A percentile compares a stretch with the other conserved stretches of the same genome.
phyloP scores from a whole-genome alignment of 2,113 vertebrate species.

The Pluvialis apricaria region DNA sequence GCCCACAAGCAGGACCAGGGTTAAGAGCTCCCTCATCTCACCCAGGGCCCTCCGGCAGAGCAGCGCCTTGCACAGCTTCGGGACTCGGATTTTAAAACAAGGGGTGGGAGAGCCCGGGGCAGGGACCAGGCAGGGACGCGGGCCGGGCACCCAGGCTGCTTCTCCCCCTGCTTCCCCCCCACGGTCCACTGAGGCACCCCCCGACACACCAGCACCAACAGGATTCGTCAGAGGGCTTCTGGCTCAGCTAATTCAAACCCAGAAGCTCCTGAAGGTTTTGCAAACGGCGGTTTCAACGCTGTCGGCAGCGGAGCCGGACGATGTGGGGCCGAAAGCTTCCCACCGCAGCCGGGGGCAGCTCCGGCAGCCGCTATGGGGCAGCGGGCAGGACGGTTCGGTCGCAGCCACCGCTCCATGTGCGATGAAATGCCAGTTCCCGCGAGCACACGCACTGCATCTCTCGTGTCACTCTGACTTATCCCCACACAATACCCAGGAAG shows the following conservation, averaged over 20 bases:
- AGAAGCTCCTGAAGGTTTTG: background rate
- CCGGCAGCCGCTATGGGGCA: background rate
- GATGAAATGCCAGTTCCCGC: accelerated
- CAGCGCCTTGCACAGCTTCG: background rate
- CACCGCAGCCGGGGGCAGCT: background rate
- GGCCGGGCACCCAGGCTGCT: background rate
- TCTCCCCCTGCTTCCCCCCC: background rate
- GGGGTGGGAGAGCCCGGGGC: background rate
- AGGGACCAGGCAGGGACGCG: background rate
- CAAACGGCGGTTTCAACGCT: accelerated
- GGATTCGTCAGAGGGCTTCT: accelerated
- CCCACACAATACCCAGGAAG: background rate
- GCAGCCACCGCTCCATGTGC: accelerated
- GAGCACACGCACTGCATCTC: background rate
- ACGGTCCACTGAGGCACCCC: background rate
- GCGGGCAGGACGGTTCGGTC: accelerated
- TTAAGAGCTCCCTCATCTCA: accelerated
- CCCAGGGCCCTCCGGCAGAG: background rate
- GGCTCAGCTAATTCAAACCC: accelerated
- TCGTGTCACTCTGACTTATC: background rate
- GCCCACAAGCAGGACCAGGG: background rate
- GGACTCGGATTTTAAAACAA: background rate
- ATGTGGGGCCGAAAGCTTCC: background rate
- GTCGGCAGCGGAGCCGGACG: accelerated
- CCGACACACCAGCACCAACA: accelerated